Evolutionary conservation across 1,140 invertebrate species (phyloP), one percentile per base, ranked within the genome.

Genomic region (Solenopsis fugax): DNA sequence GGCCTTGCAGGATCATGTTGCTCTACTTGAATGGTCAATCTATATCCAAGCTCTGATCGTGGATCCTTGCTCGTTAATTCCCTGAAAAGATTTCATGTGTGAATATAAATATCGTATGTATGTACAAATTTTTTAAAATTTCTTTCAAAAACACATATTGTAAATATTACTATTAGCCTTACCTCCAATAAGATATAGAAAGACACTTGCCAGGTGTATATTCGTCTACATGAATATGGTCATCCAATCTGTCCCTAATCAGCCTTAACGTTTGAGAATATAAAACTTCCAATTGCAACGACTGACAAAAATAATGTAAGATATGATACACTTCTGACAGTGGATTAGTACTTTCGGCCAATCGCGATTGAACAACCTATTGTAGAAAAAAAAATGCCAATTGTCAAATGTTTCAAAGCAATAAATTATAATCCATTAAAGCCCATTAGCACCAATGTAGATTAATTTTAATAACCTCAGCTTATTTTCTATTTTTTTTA

Each of bases 221-320:
- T 94, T 99, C 98, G 92, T 99, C 99, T 48, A 99, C 98, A 89
- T 97, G 97, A 69, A 99, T 97, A 93, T 98, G 98, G 90, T 98
- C 97, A 62, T 98, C 98, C 10, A 99, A 95, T 34, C 99, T 96
- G 93, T 99, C 98, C 75, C 97, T 96, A 91, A 98, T 98, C 52
- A 99, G 95, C 64, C 98, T 96, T 85, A 98, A 95, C 2, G 98
- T 98, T 95, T 99, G 99, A 16, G 98, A 99, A 93, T 99, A 99
- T 0, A 99, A 95, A 24, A 99, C 97, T 96, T 99, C 99, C 13
- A 99, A 93, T 93, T 99, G 99, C 21, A 99, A 95, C 0, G 98
- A 98, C 93, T 99, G 98, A 92, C 98, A 99, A 94, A 99, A 99
- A 89, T 97, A 98, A 93, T 99, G 98, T 48, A 99, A 95, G 89